These are phyloP conservation scores for Dolichallabes microphthalmus DNA, from an alignment of 2,113 vertebrate genomes.

Conservation along the genomic window DNA sequence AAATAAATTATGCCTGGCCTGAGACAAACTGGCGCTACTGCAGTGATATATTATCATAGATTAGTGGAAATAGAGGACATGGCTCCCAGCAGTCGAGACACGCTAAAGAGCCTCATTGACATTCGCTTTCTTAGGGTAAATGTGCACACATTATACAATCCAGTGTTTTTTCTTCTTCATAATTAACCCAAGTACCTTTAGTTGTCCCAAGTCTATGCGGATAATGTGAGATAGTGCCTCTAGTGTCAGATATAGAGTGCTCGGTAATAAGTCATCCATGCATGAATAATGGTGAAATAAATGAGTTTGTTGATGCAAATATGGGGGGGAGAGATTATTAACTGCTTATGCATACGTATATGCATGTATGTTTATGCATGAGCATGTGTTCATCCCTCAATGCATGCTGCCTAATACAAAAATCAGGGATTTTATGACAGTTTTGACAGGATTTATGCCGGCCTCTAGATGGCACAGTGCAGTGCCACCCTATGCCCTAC, in stretches of 20 bases:
- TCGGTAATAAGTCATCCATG: constrained; percentile 10
- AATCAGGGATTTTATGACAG: constrained; percentile 28
- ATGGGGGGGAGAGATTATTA: constrained; percentile 6
- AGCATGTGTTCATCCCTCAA: not conserved
- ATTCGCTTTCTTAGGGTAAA: not conserved
- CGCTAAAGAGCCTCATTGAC: constrained; percentile 14
- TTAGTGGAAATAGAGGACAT: not conserved
- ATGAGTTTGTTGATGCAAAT: constrained; percentile 9
- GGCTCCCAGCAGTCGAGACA: constrained; percentile 20
- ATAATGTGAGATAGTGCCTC: not conserved
- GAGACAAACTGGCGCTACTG: constrained; percentile 33
- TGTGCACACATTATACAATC: not conserved
- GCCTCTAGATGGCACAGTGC: constrained; percentile 22
- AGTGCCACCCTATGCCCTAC: constrained; percentile 22
- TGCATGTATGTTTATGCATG: constrained; percentile 19
- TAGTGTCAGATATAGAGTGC: not conserved
- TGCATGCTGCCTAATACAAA: constrained; percentile 26
- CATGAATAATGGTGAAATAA: not conserved
- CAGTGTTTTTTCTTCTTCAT: not conserved
- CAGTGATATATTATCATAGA: constrained; percentile 29
- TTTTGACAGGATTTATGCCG: constrained; percentile 3
- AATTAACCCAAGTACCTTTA: not conserved
- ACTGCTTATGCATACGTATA: constrained; percentile 6
- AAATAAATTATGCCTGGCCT: constrained; percentile 16
- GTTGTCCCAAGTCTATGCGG: not conserved